Evolutionary conservation across 1,140 invertebrate species (phyloP).

Genomic region (Drosophila pruinosa): DNA sequence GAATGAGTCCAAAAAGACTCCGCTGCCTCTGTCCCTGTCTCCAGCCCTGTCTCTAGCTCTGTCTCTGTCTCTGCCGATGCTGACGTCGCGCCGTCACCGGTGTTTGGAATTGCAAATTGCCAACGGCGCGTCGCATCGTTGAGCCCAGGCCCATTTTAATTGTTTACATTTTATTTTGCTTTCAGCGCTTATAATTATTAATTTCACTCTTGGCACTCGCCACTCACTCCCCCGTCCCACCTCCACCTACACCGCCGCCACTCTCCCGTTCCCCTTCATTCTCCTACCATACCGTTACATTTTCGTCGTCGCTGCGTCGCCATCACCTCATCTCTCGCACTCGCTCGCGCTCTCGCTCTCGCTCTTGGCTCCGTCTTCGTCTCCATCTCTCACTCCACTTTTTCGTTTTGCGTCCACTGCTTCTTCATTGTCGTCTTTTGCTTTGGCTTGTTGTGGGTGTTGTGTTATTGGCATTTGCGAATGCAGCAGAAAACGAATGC

Average conservation of each 20-base stretch:
- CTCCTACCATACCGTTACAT: neutral
- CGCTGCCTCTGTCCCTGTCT: slow-evolving; percentile 1
- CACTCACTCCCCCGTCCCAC: slow-evolving; percentile 2
- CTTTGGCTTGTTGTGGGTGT: slow-evolving; percentile 56
- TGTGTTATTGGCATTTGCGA: slow-evolving; percentile 76
- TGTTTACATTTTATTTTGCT: slow-evolving; percentile 79
- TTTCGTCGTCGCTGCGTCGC: slow-evolving; percentile 3
- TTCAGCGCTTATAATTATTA: slow-evolving; percentile 80
- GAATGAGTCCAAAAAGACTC: slow-evolving; percentile 34
- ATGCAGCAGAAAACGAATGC: slow-evolving; percentile 67
- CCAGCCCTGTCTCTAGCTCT: neutral
- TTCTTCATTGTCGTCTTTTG: slow-evolving; percentile 10
- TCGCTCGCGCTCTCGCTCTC: neutral
- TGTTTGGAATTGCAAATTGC: slow-evolving; percentile 76
- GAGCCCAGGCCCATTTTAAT: slow-evolving; percentile 73
- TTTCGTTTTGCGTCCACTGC: too few species aligned
- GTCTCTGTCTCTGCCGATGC: neutral
- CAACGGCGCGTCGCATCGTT: slow-evolving; percentile 63
- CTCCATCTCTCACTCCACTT: neutral
- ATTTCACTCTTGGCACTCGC: slow-evolving; percentile 62
- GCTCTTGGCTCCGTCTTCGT: neutral
- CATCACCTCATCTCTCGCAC: neutral
- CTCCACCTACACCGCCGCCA: neutral
- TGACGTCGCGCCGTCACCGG: slow-evolving; percentile 42
- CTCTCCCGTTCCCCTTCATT: neutral